These are phyloP conservation scores for Rafetus swinhoei DNA, from an alignment of 2,113 vertebrate species.

Conservation along the genomic window DNA sequence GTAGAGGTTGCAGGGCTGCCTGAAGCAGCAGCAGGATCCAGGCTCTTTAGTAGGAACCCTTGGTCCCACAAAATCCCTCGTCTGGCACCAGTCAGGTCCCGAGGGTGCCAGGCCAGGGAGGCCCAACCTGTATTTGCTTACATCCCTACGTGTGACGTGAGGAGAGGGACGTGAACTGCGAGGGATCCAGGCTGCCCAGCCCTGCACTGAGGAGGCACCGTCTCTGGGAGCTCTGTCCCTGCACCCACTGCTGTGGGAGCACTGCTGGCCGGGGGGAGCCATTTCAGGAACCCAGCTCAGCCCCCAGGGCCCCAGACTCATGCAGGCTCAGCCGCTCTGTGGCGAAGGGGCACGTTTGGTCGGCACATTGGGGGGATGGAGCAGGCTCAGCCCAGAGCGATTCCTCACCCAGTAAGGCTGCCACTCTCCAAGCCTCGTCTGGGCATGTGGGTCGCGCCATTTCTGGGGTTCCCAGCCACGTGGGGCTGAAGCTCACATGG, in stretches of 20 bases:
- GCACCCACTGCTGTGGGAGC: neutral
- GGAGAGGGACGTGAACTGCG: neutral
- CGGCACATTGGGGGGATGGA: neutral
- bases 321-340: neutral
- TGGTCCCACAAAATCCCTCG: too few species aligned
- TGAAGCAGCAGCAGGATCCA: too few species aligned
- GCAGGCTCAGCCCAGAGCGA: too few species aligned
- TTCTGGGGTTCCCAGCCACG: neutral
- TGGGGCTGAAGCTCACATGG: neutral
- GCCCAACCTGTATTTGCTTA: too few species aligned
- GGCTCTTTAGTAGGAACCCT: too few species aligned
- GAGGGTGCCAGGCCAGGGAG: too few species aligned
- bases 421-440: neutral
- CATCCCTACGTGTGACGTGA: neutral
- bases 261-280: neutral
- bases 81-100: too few species aligned
- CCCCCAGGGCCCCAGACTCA: too few species aligned
- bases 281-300: neutral
- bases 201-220: neutral
- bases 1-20: too few species aligned
- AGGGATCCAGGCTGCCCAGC: neutral
- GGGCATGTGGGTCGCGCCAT: neutral
- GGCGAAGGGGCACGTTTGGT: accelerated
- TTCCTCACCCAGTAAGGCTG: too few species aligned
- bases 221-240: neutral